Evolutionary conservation across 2,113 vertebrate species (phyloP).

Genomic region (Python bivittatus): DNA sequence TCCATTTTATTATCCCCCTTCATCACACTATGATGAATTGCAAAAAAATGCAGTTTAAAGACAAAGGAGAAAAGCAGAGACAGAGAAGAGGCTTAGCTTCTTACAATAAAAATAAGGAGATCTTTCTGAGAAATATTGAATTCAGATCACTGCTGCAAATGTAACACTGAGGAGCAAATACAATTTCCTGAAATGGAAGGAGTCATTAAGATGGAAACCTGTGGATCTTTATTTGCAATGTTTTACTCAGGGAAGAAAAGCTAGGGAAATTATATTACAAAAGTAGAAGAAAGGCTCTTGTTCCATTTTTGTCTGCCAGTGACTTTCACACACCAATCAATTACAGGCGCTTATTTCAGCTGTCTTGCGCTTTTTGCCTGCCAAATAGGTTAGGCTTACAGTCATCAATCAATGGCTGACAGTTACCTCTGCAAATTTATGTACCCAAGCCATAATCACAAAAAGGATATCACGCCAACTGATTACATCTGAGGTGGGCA

Average conservation of each 20-base stretch:
- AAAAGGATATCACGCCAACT: background rate
- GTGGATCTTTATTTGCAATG: background rate
- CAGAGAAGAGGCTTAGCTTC: slow-evolving; percentile 4
- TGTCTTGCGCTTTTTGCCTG: background rate
- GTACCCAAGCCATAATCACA: background rate
- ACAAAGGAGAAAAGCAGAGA: slow-evolving; percentile 21
- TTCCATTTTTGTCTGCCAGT: background rate
- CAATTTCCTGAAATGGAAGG: slow-evolving; percentile 46
- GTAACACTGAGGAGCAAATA: slow-evolving; percentile 19
- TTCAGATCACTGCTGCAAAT: slow-evolving; percentile 24
- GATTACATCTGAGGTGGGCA: background rate
- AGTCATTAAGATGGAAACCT: slow-evolving; percentile 25
- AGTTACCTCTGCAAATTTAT: background rate
- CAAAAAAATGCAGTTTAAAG: slow-evolving; percentile 38
- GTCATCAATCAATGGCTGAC: background rate
- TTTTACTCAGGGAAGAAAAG: slow-evolving; percentile 16
- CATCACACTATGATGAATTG: slow-evolving; percentile 45
- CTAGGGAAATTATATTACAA: background rate
- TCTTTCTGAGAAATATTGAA: slow-evolving; percentile 32
- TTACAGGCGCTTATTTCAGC: background rate
- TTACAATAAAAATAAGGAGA: slow-evolving; percentile 33
- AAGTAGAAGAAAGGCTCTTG: background rate
- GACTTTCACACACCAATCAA: background rate
- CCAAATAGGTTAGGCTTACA: background rate
- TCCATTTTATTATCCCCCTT: slow-evolving; percentile 51